Conservation (phyloP, 2,797 vertebrate genomes). For the Eidolon dupreanum region DNA sequence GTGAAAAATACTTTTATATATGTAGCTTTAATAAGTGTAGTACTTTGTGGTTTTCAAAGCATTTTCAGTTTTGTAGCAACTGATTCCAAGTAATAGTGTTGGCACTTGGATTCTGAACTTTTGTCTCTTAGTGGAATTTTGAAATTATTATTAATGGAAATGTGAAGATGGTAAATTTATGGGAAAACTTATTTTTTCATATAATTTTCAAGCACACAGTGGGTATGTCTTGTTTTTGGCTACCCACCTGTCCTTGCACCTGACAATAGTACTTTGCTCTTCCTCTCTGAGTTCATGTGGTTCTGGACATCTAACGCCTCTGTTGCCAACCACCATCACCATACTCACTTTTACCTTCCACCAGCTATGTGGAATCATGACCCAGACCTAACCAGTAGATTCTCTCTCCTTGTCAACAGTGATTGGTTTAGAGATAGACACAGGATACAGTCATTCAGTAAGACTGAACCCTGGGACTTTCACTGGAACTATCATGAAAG, state of each 20-base stretch:
- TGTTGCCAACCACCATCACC: background rate
- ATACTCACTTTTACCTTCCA: background rate
- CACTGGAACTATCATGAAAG: background rate
- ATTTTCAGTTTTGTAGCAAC: constrained; percentile 27
- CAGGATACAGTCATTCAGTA: background rate
- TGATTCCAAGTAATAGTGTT: background rate
- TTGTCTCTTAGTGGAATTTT: background rate
- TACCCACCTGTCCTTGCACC: background rate
- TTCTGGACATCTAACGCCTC: background rate
- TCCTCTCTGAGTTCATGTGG: background rate
- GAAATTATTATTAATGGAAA: constrained; percentile 10
- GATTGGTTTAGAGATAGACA: background rate
- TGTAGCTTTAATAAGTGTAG: background rate
- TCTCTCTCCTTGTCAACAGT: background rate
- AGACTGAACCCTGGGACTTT: background rate
- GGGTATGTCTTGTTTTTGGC: background rate
- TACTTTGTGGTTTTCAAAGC: background rate
- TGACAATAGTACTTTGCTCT: background rate
- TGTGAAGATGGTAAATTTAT: background rate
- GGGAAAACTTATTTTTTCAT: background rate
- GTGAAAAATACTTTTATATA: background rate
- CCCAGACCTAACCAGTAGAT: background rate
- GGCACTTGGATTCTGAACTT: background rate
- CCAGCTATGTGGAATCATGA: background rate
- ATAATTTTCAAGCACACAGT: background rate